These are phyloP conservation scores for Myiothlypis coronata DNA, from an alignment of 2,797 vertebrate species.

Conservation along the genomic window DNA sequence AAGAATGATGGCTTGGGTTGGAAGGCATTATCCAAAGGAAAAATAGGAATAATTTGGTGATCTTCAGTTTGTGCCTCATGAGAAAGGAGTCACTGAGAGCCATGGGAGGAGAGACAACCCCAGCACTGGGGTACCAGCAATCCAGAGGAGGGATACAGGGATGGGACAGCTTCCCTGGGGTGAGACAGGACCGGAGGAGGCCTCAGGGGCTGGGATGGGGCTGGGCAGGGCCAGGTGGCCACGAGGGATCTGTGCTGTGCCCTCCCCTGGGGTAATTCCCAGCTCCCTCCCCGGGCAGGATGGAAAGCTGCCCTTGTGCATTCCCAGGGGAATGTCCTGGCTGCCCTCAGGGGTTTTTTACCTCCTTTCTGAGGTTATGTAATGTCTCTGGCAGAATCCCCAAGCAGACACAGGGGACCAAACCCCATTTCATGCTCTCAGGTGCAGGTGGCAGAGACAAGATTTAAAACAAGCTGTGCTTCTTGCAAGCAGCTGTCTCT, in stretches of 20 bases:
- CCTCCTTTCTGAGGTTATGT: not conserved
- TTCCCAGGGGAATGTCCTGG: not conserved
- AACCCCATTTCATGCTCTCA: not conserved
- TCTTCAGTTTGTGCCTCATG: not conserved
- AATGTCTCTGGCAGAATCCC: not conserved
- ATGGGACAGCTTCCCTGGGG: not conserved
- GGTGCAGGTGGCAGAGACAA: not conserved
- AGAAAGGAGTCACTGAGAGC: too few relatives aligned
- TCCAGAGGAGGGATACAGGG: not conserved
- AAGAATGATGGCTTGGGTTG: not conserved
- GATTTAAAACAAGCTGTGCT: not conserved
- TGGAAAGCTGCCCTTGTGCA: too few relatives aligned
- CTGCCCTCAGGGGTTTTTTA: not conserved
- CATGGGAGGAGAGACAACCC: not conserved
- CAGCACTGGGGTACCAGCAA: not conserved
- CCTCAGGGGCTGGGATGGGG: not conserved
- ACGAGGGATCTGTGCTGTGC: not conserved
- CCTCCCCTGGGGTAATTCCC: fast-evolving
- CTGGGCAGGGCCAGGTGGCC: not conserved
- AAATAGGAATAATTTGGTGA: not conserved
- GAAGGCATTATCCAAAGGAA: not conserved
- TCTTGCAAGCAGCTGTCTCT: not conserved
- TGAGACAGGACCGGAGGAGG: fast-evolving
- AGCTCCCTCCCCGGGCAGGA: not conserved
- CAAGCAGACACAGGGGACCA: not conserved